Conservation (phyloP, 2,888 invertebrate genomes). For the Anthophora plumipes region DNA sequence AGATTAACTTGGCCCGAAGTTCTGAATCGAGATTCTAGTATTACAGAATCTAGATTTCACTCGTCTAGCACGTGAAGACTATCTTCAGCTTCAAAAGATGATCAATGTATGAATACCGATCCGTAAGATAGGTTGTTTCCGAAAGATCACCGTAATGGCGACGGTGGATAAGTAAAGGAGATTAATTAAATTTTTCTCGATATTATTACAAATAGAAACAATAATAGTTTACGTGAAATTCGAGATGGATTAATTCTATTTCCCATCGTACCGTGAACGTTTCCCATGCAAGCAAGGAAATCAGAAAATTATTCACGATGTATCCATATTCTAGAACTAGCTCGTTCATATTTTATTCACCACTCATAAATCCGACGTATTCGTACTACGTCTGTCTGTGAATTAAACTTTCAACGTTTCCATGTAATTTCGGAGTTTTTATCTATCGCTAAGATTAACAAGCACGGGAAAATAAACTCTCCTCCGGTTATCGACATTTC, state of each 20-base stretch:
- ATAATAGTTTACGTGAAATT: not conserved
- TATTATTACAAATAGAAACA: too few species aligned
- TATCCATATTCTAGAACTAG: conserved; percentile 44
- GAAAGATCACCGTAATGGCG: too few species aligned
- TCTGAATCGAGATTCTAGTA: not conserved
- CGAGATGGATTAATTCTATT: too few species aligned
- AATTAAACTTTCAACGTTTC: conserved; percentile 28
- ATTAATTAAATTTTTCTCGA: too few species aligned
- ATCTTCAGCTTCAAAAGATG: not conserved
- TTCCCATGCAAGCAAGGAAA: conserved; percentile 28
- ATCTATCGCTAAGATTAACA: not conserved
- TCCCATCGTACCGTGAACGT: not conserved
- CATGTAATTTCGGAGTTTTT: not conserved
- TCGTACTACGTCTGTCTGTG: conserved; percentile 58
- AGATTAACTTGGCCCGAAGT: not conserved
- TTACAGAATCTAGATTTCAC: not conserved
- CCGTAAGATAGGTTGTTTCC: too few species aligned
- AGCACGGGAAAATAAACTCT: too few species aligned
- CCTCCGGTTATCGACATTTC: too few species aligned
- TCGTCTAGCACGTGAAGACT: not conserved
- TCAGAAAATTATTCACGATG: conserved; percentile 62
- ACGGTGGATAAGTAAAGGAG: too few species aligned
- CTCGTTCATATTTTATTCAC: conserved; percentile 69
- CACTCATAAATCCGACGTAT: conserved; percentile 60
- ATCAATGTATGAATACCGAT: not conserved